Evolutionary conservation across 2,797 vertebrate genomes (phyloP).

Genomic region (Passerculus sandwichensis): DNA sequence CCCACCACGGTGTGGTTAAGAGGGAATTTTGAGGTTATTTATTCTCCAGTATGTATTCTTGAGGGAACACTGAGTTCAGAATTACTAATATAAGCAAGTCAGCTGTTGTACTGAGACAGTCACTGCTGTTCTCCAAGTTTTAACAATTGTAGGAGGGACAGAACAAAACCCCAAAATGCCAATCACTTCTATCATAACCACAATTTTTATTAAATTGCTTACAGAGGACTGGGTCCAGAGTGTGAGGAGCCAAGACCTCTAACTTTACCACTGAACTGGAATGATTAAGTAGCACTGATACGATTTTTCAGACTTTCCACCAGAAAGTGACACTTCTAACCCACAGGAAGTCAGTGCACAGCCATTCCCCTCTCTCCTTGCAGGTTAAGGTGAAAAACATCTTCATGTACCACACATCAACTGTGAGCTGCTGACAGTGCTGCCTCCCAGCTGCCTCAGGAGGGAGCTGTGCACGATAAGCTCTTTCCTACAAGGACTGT

Average conservation of each 20-base stretch:
- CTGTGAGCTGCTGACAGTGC: background rate
- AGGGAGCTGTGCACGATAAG: background rate
- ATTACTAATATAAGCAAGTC: background rate
- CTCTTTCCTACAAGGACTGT: background rate
- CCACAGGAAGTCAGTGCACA: background rate
- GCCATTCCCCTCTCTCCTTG: background rate
- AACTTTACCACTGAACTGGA: background rate
- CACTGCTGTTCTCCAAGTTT: background rate
- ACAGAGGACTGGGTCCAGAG: background rate
- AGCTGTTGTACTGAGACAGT: background rate
- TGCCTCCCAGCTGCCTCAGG: background rate
- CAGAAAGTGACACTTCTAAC: background rate
- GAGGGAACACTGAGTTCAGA: background rate
- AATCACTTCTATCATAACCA: background rate
- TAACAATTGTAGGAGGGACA: background rate
- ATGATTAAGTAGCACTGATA: background rate
- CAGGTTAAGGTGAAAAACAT: background rate
- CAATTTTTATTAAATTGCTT: background rate
- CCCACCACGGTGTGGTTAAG: background rate
- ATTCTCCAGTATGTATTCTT: background rate
- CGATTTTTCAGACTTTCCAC: background rate
- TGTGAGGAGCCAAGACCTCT: accelerated
- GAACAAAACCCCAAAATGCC: background rate
- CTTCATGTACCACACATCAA: accelerated
- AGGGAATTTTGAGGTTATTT: background rate